Base-by-base conservation (phyloP, 2,113 vertebrate species). In the Nibea coibor region DNA sequence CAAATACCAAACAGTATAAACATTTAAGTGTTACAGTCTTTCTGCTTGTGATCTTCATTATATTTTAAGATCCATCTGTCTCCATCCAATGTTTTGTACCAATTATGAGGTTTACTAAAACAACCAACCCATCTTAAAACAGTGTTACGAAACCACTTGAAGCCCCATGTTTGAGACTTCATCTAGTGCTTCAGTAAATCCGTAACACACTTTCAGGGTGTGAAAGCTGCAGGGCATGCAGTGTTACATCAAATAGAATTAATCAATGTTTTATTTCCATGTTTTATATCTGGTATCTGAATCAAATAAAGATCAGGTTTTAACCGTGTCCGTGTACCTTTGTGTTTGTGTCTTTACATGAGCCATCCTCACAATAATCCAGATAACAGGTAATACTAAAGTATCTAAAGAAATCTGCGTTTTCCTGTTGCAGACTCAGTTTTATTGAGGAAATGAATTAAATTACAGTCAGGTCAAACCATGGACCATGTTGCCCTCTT, bases 401-500 rank as follows among this genome's bases (percentile, higher is more conserved):
- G 43, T 20, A 31, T 58, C 20, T 51, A 39, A 1, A 48, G 43
- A 14, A 1, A 51, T 65, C 24, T 76, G 62, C 50, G 86, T 75
- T 69, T 45, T 75, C 58, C 50, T 28, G 11, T 35, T 35, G 35
- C 35, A 35, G 35, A 9, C 35, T 35, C 26, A n/a, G 24, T 42
- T 74, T 80, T 19, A 56, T 15, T 24, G 24, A 24, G 12, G 9
- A 8, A 16, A 54, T 62, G 20, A 65, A 74, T 84, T 31, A 78
- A 71, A 81, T 82, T 16, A 58, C 14, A 58, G 39, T 83, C 39
- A 43, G 20, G 31, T 83, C 39, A 84, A 84, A 68, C 65, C 86
- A 81, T 85, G 81, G 63, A 84, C 89, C 68, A 87, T 90, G 81
- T 88, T 90, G 89, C 91, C 93, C 91, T 88, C 92, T 86, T 88